Evolutionary conservation across 2,113 vertebrate species (phyloP), one percentile per base, ranked within the genome.

Genomic region (Ictalurus furcatus): DNA sequence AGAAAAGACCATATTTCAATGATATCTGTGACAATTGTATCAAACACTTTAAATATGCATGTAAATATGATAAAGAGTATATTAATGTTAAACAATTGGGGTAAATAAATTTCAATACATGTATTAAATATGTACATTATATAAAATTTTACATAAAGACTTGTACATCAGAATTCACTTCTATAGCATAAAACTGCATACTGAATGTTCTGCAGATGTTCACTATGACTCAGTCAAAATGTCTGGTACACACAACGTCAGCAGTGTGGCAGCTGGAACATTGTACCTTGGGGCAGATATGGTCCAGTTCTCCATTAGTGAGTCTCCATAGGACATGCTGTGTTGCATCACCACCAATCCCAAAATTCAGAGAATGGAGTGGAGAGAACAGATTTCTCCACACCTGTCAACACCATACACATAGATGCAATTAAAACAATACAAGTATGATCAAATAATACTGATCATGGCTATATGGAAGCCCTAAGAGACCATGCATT

Each of bases 291-390:
- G 97, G 97, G 91, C 95, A 96, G 93, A 98, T 97, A 92, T 98
- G 96, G 90, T 97, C 96, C 89, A 98, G 92, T 91, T 98, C 97
- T 2, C 97, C 97, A 25, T 98, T 97, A 92, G 93, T 94, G 88
- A 98, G 94, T 88, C 97, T 95, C 97, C 97, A 98, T n/a, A 98
- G 93, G 61, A 98, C 97, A 56, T 98, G 96, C 89, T 98, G 97
- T 0, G 97, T 98, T 88, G 94, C 95, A 87, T 98, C 97, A 4
- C 97, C 96, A 9, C 97, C 96, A 4, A 98, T 94, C 85, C 97
- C 97, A 90, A 98, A 98, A 93, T 98, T 98, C 44, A 98, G 96
- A 7, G 97, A 96, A 12, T 98, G 97, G 40, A 98, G 96, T 23
- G 97, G 97, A 34, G 97, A 98, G 91, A 98, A 98, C 84, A 98